A percentile compares a stretch with the other conserved stretches of the same genome.
phyloP scores from a whole-genome alignment of 92 coral and sea anemone genomes.

The Epizoanthus rinbou region DNA sequence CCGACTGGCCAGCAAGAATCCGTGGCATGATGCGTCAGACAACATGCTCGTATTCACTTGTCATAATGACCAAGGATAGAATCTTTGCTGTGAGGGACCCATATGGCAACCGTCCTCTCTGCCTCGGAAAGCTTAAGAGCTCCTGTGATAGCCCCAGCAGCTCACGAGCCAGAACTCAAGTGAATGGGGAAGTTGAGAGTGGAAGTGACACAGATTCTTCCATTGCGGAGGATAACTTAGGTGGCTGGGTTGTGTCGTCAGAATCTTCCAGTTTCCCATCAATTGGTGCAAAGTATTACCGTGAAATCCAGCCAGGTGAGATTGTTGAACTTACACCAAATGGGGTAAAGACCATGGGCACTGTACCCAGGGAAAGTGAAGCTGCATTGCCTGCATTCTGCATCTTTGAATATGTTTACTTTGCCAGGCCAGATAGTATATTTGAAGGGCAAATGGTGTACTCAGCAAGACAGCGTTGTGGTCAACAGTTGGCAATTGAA shows the following conservation, averaged over 20 bases:
- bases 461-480: constrained; percentile 85
- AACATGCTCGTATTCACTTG: constrained; percentile 87
- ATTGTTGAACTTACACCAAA: constrained; percentile 83
- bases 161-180: constrained; percentile 47
- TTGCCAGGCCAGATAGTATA: constrained; percentile 94
- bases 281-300: constrained; percentile 85
- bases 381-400: constrained; percentile 83
- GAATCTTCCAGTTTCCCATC: constrained; percentile 95
- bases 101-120: constrained; percentile 94
- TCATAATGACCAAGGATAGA: constrained; percentile 81
- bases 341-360: constrained; percentile 76
- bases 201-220: constrained; percentile 42
- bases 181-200: constrained; percentile 40
- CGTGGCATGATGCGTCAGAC: constrained; percentile 78
- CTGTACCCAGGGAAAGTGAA: constrained; percentile 60
- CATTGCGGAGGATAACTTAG: constrained; percentile 48
- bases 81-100: constrained; percentile 97
- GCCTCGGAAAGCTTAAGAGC: constrained; percentile 82
- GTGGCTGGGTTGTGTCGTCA: constrained; percentile 96
- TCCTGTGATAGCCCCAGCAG: constrained; percentile 54
- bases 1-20: constrained; percentile 96
- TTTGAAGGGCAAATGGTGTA: constrained; percentile 99
- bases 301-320: constrained; percentile 91
- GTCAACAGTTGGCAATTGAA: constrained; percentile 87
- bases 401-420: constrained; percentile 95